Evolutionary conservation across 2,113 vertebrate species (phyloP).

Genomic region (Riparia riparia): DNA sequence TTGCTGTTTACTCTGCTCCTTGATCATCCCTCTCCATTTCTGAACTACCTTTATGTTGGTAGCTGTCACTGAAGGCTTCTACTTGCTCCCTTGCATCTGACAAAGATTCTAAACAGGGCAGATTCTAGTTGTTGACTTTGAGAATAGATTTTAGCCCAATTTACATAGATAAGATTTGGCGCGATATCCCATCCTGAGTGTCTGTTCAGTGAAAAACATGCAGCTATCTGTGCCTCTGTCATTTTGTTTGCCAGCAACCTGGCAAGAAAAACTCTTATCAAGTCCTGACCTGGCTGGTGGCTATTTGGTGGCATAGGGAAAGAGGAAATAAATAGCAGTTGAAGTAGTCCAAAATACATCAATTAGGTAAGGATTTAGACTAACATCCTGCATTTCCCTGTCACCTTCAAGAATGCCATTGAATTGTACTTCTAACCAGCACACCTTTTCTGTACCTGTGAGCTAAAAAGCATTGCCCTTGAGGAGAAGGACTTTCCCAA

Average conservation of each 20-base stretch:
- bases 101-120: slow-evolving; percentile 31
- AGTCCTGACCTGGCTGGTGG: slow-evolving; percentile 41
- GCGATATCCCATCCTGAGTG: slow-evolving; percentile 7
- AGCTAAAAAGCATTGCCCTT: neutral
- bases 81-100: slow-evolving; percentile 26
- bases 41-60: slow-evolving; percentile 21
- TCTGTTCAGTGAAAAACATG: slow-evolving; percentile 41
- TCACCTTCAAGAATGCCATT: neutral
- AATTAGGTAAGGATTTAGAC: neutral
- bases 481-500: neutral
- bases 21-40: slow-evolving; percentile 39
- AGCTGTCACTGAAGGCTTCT: slow-evolving; percentile 47
- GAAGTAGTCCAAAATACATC: neutral
- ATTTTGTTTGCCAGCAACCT: slow-evolving; percentile 48
- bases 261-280: slow-evolving; percentile 29
- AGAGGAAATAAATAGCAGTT: neutral
- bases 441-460: neutral
- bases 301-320: slow-evolving; percentile 21
- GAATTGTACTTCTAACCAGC: neutral
- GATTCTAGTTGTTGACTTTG: slow-evolving; percentile 38
- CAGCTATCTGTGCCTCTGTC: neutral
- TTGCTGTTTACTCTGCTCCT: neutral
- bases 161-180: slow-evolving; percentile 53
- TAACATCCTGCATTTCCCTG: neutral
- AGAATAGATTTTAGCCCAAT: slow-evolving; percentile 53